Conservation (phyloP, 2,797 vertebrate genomes). For the Masticophis lateralis region DNA sequence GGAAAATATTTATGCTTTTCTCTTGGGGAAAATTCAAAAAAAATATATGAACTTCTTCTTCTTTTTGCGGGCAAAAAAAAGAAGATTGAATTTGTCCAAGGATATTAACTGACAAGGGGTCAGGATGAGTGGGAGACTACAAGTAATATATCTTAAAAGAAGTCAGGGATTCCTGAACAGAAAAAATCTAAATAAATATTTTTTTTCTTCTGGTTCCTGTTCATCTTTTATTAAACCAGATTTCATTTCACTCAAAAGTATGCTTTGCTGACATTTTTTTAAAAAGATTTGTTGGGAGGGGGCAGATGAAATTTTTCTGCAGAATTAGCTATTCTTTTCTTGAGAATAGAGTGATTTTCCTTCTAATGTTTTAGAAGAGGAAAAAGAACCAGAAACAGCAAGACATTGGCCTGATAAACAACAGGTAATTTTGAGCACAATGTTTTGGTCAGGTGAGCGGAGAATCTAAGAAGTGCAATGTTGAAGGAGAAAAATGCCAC, state of each 20-base stretch:
- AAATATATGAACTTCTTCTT: background rate
- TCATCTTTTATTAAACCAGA: background rate
- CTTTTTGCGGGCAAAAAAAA: background rate
- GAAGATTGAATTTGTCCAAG: background rate
- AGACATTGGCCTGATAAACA: background rate
- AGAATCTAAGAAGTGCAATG: background rate
- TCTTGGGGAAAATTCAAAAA: background rate
- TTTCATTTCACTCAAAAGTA: background rate
- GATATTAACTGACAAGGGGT: background rate
- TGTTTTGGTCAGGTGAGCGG: background rate
- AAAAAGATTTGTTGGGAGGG: background rate
- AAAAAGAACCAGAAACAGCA: background rate
- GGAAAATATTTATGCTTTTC: background rate
- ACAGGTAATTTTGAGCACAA: background rate
- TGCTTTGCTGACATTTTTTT: background rate
- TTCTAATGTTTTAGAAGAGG: background rate
- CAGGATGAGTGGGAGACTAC: background rate
- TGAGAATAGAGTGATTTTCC: background rate
- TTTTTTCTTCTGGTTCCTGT: background rate
- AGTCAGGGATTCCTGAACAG: background rate
- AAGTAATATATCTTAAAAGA: background rate
- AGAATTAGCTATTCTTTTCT: background rate
- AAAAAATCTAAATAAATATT: background rate
- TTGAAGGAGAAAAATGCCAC: background rate
- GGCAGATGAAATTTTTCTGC: background rate